Evolutionary conservation across 2,888 invertebrate species (phyloP).

Genomic region (Chrysolina americana): DNA sequence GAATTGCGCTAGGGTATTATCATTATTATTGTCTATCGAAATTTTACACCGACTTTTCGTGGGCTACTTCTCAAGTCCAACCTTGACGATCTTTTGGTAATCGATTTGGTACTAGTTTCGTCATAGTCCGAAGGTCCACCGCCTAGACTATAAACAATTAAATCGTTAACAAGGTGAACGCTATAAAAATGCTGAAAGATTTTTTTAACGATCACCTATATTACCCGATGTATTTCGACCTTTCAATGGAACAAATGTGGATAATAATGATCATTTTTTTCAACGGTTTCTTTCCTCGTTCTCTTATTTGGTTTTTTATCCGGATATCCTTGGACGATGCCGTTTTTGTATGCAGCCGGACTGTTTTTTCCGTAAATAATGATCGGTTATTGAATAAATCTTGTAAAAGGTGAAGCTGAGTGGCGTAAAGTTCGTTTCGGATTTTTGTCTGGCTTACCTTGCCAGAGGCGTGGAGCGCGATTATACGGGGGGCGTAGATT

Average conservation of each 20-base stretch:
- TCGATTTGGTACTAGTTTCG: slow-evolving; percentile 4
- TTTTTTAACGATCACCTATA: slow-evolving; percentile 15
- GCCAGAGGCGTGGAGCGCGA: background rate
- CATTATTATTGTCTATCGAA: too few species aligned
- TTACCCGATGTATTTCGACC: slow-evolving; percentile 28
- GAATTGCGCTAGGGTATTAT: too few species aligned
- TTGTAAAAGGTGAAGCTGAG: background rate
- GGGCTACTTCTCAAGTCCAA: too few species aligned
- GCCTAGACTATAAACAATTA: slow-evolving; percentile 16
- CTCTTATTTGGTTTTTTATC: slow-evolving; percentile 25
- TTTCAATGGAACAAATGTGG: slow-evolving; percentile 27
- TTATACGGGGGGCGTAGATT: background rate
- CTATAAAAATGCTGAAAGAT: slow-evolving; percentile 20
- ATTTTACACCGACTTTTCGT: too few species aligned
- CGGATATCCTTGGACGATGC: slow-evolving; percentile 23
- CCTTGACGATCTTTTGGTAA: background rate
- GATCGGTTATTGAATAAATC: background rate
- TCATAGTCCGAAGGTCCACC: slow-evolving; percentile 5
- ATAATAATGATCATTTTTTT: slow-evolving; percentile 25
- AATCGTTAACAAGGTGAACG: slow-evolving; percentile 16
- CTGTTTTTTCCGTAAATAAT: background rate
- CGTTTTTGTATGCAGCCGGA: background rate
- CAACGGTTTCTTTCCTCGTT: slow-evolving; percentile 24
- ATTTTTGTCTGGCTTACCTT: slow-evolving; percentile 1
- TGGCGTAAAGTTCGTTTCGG: background rate